Base-by-base conservation (phyloP, 2,888 invertebrate genomes). In the Cenopis cana region DNA sequence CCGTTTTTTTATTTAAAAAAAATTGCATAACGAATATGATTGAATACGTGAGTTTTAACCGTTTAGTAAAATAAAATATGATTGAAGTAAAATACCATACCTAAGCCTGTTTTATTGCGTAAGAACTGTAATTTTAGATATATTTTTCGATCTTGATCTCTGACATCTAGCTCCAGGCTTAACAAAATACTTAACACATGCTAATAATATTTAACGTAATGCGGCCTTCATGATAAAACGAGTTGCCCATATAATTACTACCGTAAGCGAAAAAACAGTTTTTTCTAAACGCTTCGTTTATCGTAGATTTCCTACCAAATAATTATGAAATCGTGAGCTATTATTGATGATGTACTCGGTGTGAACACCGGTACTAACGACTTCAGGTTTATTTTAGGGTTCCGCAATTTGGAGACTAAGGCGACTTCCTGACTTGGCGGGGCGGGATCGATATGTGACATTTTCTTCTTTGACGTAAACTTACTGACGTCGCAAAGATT, bases 251-350 rank as follows among this genome's bases (percentile, higher is more conserved):
- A 38, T 64, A 64, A 59, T 62, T 66, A 68, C 62, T 69, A 73
- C 64, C 65, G 73, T 65, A 61, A 60, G 38, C 50, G 54, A 73
- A 73, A 73, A 72, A 70, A 65, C 38, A 1, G 66, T 72, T 77
- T 76, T 76, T 76, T 74, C 73, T 75, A 67, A 76, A 72, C 67
- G 72, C 68, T 75, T 75, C 77, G 77, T 76, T 75, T 62, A 74
- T 64, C 56, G 29, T 41, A 67, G 65, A 74, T 79, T 82, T 82
- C 80, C 81, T 81, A 79, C 75, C 74, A 73, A 74, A 76, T 80
- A 77, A 82, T 83, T 79, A 78, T 76, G 64, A 72, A 79, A 62
- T 83, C 82, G 84, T 83, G 83, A 82, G 75, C 68, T 67, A 74
- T 74, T 74, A 33, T 54, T 57, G 73, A 56, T 46, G 65, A 56